Evolutionary conservation across 2,888 invertebrate species (phyloP), one percentile per base, ranked within the genome.

Genomic region (Phortica magna): DNA sequence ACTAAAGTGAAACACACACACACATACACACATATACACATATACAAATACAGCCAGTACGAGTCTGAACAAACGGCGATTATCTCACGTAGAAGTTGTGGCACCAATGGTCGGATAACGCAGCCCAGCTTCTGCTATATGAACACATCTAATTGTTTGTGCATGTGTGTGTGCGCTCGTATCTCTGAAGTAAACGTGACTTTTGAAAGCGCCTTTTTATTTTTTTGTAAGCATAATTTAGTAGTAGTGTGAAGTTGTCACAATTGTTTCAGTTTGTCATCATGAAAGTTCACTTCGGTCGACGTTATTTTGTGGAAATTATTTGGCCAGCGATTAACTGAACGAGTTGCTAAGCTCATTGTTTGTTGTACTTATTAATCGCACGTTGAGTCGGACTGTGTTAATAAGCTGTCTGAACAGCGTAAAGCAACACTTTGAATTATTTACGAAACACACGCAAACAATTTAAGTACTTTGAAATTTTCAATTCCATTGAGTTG

Each of bases 141-240:
- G 22, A 7, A 7, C 65, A 65, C 41, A 19, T 65, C 10, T 65
- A 39, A 19, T n/a, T 65, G 39, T 65, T 14, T 39, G 1, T 41
- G n/a, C 4, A 7, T 31, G 31, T 39, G 2, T 65, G 1, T 41
- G 65, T 41, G 65, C 39, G 65, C 12, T 39, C 84, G 83, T 85
- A 85, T 83, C 86, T 48, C 70, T n/a, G 53, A 14, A 64, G 73
- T 64, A 83, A 78, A 85, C 87, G 87, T 85, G 85, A 84, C 85
- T 87, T 87, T 79, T 78, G 83, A 79, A 74, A 81, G 79, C 74
- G 75, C 78, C 78, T 31, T 31, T 31, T 31, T 31, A 4, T 31
- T 31, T 83, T 84, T 87, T 86, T 87, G 88, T 87, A 84, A 84
- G 81, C 84, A 86, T 87, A 83, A 87, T 84, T 85, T 85, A 82